These are phyloP conservation scores for Dasyprocta punctata DNA, from an alignment of 2,113 vertebrate species.

Conservation along the genomic window DNA sequence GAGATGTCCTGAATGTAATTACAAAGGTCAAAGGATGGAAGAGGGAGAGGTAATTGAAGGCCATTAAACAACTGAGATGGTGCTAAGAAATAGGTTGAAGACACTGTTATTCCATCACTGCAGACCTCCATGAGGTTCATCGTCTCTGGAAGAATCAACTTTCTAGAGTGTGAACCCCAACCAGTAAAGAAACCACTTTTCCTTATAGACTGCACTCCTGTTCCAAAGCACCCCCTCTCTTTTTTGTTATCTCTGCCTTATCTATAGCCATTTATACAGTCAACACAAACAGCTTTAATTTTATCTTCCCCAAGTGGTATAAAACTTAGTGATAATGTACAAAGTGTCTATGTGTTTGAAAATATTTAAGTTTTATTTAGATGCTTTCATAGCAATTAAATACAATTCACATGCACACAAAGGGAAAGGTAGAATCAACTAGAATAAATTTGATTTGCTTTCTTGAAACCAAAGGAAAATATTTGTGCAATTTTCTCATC, in stretches of 20 bases:
- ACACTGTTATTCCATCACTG: neutral
- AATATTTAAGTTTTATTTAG: neutral
- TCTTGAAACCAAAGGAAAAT: slow-evolving; percentile 25
- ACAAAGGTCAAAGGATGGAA: too few species aligned
- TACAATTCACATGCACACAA: neutral
- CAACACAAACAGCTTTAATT: neutral
- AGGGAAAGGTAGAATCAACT: neutral
- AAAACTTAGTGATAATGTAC: neutral
- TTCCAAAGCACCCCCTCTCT: neutral
- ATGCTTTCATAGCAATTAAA: neutral
- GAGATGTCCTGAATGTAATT: neutral
- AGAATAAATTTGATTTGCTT: neutral
- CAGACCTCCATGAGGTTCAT: too few species aligned
- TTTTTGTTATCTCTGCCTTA: neutral
- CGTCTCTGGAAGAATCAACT: fast-evolving
- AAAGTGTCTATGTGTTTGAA: neutral
- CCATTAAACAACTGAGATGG: neutral
- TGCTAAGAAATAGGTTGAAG: too few species aligned
- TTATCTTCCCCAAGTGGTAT: neutral
- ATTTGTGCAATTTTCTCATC: neutral
- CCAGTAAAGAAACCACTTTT: too few species aligned
- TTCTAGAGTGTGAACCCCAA: neutral
- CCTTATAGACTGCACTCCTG: neutral
- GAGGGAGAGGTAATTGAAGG: neutral
- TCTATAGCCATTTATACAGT: fast-evolving